Base-by-base conservation (phyloP, 2,888 invertebrate species). In the Aphelenchoides bicaudatus region DNA sequence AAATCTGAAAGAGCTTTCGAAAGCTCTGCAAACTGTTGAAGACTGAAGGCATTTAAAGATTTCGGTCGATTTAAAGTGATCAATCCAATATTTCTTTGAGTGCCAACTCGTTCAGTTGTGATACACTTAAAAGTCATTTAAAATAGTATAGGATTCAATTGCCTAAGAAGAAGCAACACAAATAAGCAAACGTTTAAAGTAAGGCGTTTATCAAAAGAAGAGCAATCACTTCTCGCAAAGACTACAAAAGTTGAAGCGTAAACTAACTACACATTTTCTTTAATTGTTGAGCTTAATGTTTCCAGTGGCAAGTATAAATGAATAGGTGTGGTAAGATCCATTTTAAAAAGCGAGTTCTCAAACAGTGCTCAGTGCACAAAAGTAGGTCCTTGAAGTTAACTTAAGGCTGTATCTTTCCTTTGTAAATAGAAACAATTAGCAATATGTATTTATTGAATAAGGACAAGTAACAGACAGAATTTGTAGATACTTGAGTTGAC, bases 1-100 rank as follows among this genome's bases (percentile, higher is more conserved):
- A 88, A 86, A 8, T 71, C 71, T 27, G 82, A 80, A 6, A 80
- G 50, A 2, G 49, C 43, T 8, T 29, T 25, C 13, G 49, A 16
- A 2, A 49, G 23, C 37, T 34, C 53, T 21, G 3, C 1, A 8
- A 54, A 13, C 25, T 46, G 21, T n/a, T 55, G 29, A 2, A 3
- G 2, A 21, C 55, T 46, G 2, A 54, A 3, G 19, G 55, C 29
- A 21, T 54, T 54, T 29, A 54, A 29, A 21, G 19, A 19, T 19
- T 58, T 54, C 16, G 55, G 55, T 1, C 55, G 50, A 38, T 54
- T 54, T 8, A 54, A 21, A 2, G 55, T 54, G 2, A 54, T 16
- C 25, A 54, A 46, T 8, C n/a, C 55, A n/a, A 54, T 28, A 25
- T 54, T 54, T 2, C 46, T 52, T 8, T 54, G n/a, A 13, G 16